These are phyloP conservation scores for Choreutis nemorana DNA, from an alignment of 2,888 invertebrate species.

Conservation along the genomic window DNA sequence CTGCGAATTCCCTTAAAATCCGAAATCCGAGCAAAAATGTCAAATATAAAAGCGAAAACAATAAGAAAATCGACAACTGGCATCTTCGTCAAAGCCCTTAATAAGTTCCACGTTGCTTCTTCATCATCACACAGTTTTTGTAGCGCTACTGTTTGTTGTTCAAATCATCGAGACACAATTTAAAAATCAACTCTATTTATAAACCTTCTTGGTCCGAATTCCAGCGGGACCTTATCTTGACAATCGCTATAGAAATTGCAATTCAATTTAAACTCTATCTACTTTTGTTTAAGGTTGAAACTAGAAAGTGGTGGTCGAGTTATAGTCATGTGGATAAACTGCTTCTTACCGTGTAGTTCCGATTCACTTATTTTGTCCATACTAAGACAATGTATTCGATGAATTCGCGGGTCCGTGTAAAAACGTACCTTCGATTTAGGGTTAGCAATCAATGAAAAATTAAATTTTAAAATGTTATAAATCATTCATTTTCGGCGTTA, in stretches of 20 bases:
- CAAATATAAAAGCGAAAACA: constrained; percentile 22
- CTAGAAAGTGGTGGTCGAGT: constrained; percentile 16
- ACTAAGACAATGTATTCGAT: constrained; percentile 53
- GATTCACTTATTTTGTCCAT: constrained; percentile 57
- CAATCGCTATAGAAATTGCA: constrained; percentile 4
- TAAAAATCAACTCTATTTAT: too few species aligned
- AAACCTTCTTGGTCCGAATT: too few species aligned
- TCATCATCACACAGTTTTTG: constrained; percentile 46
- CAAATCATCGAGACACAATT: constrained; percentile 10
- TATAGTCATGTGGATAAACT: constrained; percentile 29
- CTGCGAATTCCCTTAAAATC: constrained; percentile 17
- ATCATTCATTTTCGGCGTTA: too few species aligned
- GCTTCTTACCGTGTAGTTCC: constrained; percentile 43
- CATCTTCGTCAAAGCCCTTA: constrained; percentile 50
- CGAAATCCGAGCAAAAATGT: constrained; percentile 17
- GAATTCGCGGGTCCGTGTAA: constrained; percentile 40
- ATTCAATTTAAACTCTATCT: constrained; percentile 11
- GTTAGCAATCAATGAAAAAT: constrained; percentile 15
- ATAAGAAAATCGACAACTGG: constrained; percentile 38
- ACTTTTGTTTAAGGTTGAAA: constrained; percentile 9
- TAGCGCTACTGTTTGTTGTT: constrained; percentile 10
- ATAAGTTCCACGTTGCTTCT: constrained; percentile 52
- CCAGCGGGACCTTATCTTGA: constrained; percentile 1
- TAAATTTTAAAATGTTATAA: too few species aligned
- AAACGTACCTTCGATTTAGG: constrained; percentile 29